These are phyloP conservation scores for Molorchus minor DNA, from an alignment of 2,888 invertebrate genomes.

Conservation along the genomic window DNA sequence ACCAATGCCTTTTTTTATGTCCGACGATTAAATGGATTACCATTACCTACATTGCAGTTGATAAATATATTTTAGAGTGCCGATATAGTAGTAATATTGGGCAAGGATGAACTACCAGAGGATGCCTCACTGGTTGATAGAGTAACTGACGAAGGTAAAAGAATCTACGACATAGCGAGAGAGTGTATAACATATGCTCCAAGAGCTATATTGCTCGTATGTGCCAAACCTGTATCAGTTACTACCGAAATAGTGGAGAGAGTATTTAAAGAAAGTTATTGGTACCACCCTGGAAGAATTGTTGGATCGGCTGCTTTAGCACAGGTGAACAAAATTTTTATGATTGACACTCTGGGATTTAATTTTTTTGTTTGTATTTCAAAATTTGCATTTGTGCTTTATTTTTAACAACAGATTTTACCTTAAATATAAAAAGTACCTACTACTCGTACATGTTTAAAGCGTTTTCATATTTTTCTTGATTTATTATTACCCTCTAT, in stretches of 20 bases:
- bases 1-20: too few relatives aligned
- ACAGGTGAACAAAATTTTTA: too few relatives aligned
- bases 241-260: slow-evolving; percentile 66
- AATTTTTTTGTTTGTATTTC: too few relatives aligned
- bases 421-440: too few relatives aligned
- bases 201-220: slow-evolving; percentile 65
- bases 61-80: slow-evolving; percentile 48
- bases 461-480: too few relatives aligned
- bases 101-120: slow-evolving; percentile 31
- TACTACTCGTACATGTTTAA: too few relatives aligned
- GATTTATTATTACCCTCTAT: too few relatives aligned
- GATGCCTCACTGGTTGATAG: slow-evolving; percentile 46
- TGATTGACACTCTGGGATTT: too few relatives aligned
- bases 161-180: slow-evolving; percentile 58
- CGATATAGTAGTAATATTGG: slow-evolving; percentile 56
- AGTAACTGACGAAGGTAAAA: slow-evolving; percentile 52
- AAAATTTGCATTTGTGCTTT: too few relatives aligned
- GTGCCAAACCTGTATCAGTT: slow-evolving; percentile 66
- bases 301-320: slow-evolving; percentile 56
- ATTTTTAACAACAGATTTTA: too few relatives aligned
- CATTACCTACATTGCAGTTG: not conserved
- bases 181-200: slow-evolving; percentile 66
- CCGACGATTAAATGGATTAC: too few relatives aligned
- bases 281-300: slow-evolving; percentile 60
- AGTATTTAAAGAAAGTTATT: slow-evolving; percentile 59